Evolutionary conservation across 1,140 invertebrate genomes (phyloP), one percentile per base, ranked within the genome.

Genomic region (Argopecten irradians): DNA sequence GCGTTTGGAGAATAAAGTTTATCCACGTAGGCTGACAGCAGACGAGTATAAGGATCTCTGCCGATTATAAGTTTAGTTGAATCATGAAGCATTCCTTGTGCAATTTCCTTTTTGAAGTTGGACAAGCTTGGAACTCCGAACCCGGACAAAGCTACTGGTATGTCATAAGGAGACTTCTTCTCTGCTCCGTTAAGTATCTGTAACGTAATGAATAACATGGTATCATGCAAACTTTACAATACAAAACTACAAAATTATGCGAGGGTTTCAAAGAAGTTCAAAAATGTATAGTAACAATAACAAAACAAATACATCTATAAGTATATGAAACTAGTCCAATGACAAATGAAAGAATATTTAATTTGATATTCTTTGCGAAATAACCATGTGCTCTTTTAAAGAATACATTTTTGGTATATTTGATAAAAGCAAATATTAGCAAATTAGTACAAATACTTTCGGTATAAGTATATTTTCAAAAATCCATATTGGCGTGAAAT

Each of bases 21-120:
- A 71, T 92, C 89, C 28, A 90, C 88, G 84, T 92, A 92, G 33
- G 87, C 92, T 0, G 91, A 91, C 46, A 89, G 88, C 8, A 92
- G 83, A 22, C 92, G 55, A n/a, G 89, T 32, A 83, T 90, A 92
- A 36, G 92, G 92, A 43, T 92, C 90, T 39, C 92, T 32, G 8
- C 88, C 87, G 34, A 92, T 90, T 9, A 92, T 34, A 82, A 92
- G 89, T 33, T 86, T 89, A 13, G 71, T 90, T 13, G 84, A 90
- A 35, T 82, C 33, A 19, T 43, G 34, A 0, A 89, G 46, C 11
- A 87, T 36, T 33, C n/a, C 32, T 22, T 86, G 83, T n/a, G 82
- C 83, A n/a, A 85, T 46, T 13, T 87, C 86, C 34, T 71, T 55
- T 34, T 28, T 9, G 14, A 82, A 22, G 2, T 35, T 16, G 16